A percentile compares a stretch with the other conserved stretches of the same genome.
phyloP scores from a whole-genome alignment of 2,888 invertebrate species.

The Amphipoea lucens region DNA sequence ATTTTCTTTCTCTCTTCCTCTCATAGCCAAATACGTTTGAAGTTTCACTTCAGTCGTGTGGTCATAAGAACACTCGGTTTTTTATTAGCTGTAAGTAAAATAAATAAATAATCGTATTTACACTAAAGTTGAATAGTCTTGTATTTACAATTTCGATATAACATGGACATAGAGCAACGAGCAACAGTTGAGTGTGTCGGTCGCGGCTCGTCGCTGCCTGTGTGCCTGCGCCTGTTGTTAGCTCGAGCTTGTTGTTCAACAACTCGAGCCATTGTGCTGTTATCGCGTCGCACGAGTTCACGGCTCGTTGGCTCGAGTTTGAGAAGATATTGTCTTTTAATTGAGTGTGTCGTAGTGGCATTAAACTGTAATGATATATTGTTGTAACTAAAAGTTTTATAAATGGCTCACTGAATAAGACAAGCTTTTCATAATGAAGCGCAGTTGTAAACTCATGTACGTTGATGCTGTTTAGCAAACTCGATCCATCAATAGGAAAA shows the following conservation, averaged over 20 bases:
- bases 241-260: conserved; percentile 15
- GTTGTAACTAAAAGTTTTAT: not conserved
- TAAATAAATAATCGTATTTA: not conserved
- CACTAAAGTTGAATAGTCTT: not conserved
- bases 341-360: not conserved
- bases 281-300: not conserved
- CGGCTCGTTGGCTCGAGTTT: conserved; percentile 7
- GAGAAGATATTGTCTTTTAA: conserved; percentile 10
- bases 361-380: not conserved
- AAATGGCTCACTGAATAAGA: not conserved
- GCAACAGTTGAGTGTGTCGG: conserved; percentile 57
- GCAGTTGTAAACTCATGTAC: not conserved
- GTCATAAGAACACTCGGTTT: too few relatives aligned
- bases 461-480: not conserved
- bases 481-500: conserved; percentile 3
- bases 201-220: conserved; percentile 9
- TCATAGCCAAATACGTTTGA: too few relatives aligned
- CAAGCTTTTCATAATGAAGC: not conserved
- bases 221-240: conserved; percentile 1
- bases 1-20: too few relatives aligned
- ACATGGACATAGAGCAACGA: conserved; percentile 1
- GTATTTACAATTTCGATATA: not conserved
- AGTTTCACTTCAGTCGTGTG: too few relatives aligned
- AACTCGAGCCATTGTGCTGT: conserved; percentile 7
- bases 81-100: too few relatives aligned